Evolutionary conservation across 2,797 vertebrate genomes (phyloP), one percentile per base, ranked within the genome.

Genomic region (Gadopsis bispinosus): DNA sequence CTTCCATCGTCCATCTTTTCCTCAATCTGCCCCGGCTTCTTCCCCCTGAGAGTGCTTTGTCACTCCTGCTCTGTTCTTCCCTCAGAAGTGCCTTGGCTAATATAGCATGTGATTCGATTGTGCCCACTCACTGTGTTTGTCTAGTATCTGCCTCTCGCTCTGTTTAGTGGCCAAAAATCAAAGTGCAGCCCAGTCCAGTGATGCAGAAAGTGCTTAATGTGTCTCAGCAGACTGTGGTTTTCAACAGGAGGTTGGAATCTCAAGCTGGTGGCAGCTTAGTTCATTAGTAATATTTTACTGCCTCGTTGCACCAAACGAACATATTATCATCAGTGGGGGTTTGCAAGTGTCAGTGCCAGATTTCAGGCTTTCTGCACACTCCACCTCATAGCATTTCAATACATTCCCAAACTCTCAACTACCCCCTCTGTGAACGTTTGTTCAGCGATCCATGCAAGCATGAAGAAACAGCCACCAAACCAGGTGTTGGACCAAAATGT

Each of bases 81-180:
- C 47, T 48, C 69, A 60, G 79, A 51, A 35, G 26, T 11, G 55
- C 5, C 62, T 74, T 61, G 67, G 45, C 50, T 79, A 73, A 82
- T 66, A 73, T 26, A 55, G 58, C 77, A 75, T 80, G 66, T 78
- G 77, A 83, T 80, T 71, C 9, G 7, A 77, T 80, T 80, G 74
- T 63, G 26, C 61, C 62, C 50, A 33, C 16, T 69, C 45, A 26
- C 73, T 43, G 76, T 75, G 47, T 64, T 50, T 77, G 65, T 64
- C 56, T 31, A 17, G 22, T 61, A 26, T 75, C 64, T 62, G 65
- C 51, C 53, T 54, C 53, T 33, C 12, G 17, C 6, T 50, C 68
- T 69, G 56, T 75, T 73, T 78, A 45, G 63, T 67, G 47, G 58
- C 58, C 74, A 80, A 58, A 83, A 83, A 77, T 83, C 50, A 70